A percentile compares a stretch with the other conserved stretches of the same genome.
phyloP scores from a whole-genome alignment of 92 coral and sea anemone genomes.

The Palythoa heliodiscus region DNA sequence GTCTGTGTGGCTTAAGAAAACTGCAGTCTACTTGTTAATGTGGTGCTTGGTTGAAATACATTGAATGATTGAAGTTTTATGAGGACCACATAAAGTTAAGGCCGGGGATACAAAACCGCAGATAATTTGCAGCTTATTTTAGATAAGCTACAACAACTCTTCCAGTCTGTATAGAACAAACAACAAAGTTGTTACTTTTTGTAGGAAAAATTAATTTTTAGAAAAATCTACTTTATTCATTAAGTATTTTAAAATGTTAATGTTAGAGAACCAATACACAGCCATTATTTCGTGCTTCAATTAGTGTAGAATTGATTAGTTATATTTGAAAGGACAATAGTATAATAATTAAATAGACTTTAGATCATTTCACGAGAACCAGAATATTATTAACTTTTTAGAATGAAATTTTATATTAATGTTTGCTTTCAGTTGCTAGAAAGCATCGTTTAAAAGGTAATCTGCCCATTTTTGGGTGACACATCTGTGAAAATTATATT shows the following conservation, averaged over 20 bases:
- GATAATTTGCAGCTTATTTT: slow-evolving; percentile 13
- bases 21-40: neutral
- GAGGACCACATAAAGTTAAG: neutral
- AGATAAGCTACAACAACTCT: neutral
- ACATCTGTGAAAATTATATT: slow-evolving; percentile 38
- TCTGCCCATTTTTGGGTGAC: slow-evolving; percentile 19
- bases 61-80: neutral
- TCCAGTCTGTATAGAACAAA: slow-evolving; percentile 9
- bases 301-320: neutral
- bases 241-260: slow-evolving; percentile 12
- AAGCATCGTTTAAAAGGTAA: slow-evolving; percentile 35
- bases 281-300: neutral
- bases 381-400: slow-evolving; percentile 44
- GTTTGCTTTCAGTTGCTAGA: slow-evolving; percentile 44
- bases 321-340: neutral
- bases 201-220: slow-evolving; percentile 17
- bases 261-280: neutral
- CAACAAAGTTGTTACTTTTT: slow-evolving; percentile 37
- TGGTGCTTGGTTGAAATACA: neutral
- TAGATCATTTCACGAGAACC: slow-evolving; percentile 10
- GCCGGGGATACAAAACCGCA: neutral
- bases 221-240: neutral
- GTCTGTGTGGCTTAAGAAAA: neutral
- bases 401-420: slow-evolving; percentile 52
- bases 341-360: neutral